These are phyloP conservation scores for Acomys russatus DNA, from an alignment of 2,797 vertebrate genomes.

Conservation along the genomic window DNA sequence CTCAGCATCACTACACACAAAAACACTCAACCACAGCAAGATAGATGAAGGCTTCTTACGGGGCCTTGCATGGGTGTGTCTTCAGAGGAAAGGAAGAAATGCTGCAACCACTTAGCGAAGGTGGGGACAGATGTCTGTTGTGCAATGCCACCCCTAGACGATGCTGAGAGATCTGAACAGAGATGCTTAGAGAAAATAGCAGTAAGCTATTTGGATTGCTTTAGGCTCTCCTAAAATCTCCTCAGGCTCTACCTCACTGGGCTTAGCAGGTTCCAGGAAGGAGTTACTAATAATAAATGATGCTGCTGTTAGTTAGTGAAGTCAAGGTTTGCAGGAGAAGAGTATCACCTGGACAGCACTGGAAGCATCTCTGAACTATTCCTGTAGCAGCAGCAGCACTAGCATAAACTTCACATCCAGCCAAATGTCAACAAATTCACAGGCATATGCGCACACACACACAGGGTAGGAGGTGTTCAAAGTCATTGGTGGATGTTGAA, in stretches of 20 bases:
- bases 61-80: neutral
- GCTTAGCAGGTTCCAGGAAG: neutral
- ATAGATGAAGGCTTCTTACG: neutral
- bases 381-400: neutral
- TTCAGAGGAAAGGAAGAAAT: neutral
- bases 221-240: neutral
- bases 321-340: neutral
- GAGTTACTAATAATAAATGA: neutral
- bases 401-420: neutral
- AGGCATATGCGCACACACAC: neutral
- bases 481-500: neutral
- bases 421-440: neutral
- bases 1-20: neutral
- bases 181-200: neutral
- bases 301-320: neutral
- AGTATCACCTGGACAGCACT: neutral
- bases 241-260: neutral
- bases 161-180: neutral
- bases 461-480: neutral
- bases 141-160: neutral
- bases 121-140: neutral
- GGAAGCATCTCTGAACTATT: neutral
- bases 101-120: neutral
- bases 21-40: neutral
- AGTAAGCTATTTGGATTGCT: neutral